Conservation (phyloP, 2,113 vertebrate genomes). For the Hypanus sabinus region DNA sequence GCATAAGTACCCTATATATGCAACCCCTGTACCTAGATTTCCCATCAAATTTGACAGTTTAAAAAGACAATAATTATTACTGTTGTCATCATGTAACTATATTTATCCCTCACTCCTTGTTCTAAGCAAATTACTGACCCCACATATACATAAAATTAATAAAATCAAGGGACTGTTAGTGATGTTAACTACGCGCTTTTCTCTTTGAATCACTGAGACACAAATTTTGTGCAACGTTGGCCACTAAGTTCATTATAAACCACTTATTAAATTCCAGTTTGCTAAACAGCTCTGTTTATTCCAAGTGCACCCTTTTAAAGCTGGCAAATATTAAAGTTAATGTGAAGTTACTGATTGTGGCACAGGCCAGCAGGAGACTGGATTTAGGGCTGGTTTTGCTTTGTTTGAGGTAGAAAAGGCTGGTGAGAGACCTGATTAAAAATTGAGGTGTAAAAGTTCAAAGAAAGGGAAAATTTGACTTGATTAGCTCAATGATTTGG, state of each 20-base stretch:
- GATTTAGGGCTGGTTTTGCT: no score
- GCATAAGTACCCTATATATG: background rate
- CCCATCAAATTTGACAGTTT: background rate
- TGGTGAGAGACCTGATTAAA: no score
- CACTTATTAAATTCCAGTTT: no score
- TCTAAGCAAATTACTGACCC: background rate
- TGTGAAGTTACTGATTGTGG: no score
- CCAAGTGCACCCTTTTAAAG: no score
- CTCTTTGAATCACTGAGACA: background rate
- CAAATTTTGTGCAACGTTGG: no score
- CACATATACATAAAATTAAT: background rate
- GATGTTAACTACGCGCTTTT: background rate
- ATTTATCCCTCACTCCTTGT: no score
- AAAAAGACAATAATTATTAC: background rate
- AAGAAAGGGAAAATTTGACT: constrained; percentile 30
- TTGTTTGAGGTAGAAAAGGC: no score
- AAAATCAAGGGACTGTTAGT: background rate
- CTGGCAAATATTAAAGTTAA: no score
- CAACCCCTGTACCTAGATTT: background rate
- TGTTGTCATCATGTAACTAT: background rate
- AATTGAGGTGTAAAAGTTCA: no score
- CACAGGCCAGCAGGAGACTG: constrained; percentile 19
- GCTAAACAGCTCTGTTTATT: no score
- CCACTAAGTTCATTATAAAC: no score
- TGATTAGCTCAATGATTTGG: constrained; percentile 32